These are phyloP conservation scores for Sarcophaga peregrina DNA, from an alignment of 1,140 invertebrate genomes.

Conservation along the genomic window DNA sequence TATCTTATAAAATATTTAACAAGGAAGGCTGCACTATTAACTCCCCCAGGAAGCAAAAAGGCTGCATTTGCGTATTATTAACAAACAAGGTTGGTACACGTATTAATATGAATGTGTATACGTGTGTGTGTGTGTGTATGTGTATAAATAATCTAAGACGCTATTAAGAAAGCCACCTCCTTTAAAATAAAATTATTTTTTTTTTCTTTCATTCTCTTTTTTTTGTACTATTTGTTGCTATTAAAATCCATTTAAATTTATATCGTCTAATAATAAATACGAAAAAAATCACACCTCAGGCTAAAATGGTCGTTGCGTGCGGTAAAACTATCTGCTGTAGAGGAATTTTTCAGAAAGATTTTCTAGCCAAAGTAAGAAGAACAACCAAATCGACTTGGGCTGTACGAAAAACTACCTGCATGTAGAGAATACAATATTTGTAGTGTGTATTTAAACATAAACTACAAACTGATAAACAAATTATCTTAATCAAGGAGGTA, in stretches of 20 bases:
- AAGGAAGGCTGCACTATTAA: background rate
- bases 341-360: background rate
- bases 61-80: conserved; percentile 1
- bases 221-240: background rate
- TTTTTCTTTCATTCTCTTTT: background rate
- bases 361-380: background rate
- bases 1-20: background rate
- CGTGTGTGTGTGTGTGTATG: background rate
- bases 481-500: conserved; percentile 36
- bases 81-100: background rate
- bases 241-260: conserved; percentile 42
- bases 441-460: background rate
- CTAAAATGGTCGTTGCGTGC: background rate
- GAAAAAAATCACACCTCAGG: conserved; percentile 23
- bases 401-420: background rate
- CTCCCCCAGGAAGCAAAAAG: background rate
- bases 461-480: conserved; percentile 36
- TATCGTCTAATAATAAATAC: conserved; percentile 34
- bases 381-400: background rate
- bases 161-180: conserved; percentile 8
- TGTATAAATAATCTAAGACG: conserved; percentile 10
- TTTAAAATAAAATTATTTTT: background rate
- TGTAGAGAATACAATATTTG: background rate
- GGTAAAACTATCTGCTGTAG: background rate
- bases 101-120: background rate